A percentile compares a stretch with the other conserved stretches of the same genome.
phyloP scores from a whole-genome alignment of 2,888 invertebrate genomes.

The Cosmorhoe ocellata region DNA sequence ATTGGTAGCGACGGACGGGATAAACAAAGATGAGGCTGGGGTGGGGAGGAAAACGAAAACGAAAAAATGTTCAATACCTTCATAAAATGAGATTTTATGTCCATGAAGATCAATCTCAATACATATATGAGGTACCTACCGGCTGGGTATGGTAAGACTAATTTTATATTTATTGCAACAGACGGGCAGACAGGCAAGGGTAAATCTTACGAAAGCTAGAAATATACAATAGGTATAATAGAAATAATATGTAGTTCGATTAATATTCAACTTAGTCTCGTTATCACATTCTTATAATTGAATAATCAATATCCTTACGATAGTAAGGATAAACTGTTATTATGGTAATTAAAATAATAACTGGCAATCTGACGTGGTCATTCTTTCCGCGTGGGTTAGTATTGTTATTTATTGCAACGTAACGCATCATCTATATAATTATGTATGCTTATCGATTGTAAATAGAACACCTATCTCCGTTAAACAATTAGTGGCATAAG shows the following conservation, averaged over 20 bases:
- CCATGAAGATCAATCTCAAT: too few relatives aligned
- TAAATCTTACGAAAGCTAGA: too few relatives aligned
- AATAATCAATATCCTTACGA: conserved; percentile 14
- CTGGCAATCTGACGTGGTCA: conserved; percentile 26
- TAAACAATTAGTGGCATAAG: conserved; percentile 17
- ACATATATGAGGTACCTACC: too few relatives aligned
- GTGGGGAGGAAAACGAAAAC: too few relatives aligned
- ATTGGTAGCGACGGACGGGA: background rate
- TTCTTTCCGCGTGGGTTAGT: conserved; percentile 52
- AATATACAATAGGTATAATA: too few relatives aligned
- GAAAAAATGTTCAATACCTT: too few relatives aligned
- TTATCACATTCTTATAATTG: conserved; percentile 27
- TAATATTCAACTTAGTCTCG: conserved; percentile 19
- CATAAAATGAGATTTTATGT: too few relatives aligned
- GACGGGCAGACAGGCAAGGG: too few relatives aligned
- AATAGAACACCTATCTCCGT: conserved; percentile 16
- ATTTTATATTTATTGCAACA: too few relatives aligned
- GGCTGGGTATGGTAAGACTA: too few relatives aligned
- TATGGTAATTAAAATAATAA: conserved; percentile 35
- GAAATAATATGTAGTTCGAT: too few relatives aligned
- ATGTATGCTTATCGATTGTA: conserved; percentile 28
- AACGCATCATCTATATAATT: conserved; percentile 38
- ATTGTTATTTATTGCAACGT: conserved; percentile 35
- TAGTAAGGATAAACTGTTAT: conserved; percentile 23
- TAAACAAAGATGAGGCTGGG: too few relatives aligned